Base-by-base conservation (phyloP, 2,797 vertebrate species). In the Chaetophractus vellerosus region DNA sequence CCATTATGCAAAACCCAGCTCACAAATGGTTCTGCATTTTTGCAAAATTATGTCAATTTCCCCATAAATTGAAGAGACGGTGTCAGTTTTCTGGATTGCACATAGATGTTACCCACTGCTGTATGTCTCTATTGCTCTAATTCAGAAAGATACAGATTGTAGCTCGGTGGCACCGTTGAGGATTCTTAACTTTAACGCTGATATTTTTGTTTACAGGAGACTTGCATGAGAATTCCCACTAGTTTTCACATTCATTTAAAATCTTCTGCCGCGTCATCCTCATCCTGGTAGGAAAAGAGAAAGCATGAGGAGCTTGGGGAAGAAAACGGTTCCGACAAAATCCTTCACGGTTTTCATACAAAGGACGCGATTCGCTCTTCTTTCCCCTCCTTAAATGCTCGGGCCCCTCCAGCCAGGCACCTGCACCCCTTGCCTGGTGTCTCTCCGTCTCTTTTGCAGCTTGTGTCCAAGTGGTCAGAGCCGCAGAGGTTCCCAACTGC, bases 1-100 rank as follows among this genome's bases (percentile, higher is more conserved):
- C 98, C 98, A 98, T 99, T 98, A 98, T 98, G 98, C 98, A 98
- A 98, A 98, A 98, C 98, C 98, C 97, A 97, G 98, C 98, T 98
- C 98, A 98, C 98, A 98, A 98, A 98, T 98, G 98, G 97, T 98
- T 98, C 98, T 97, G 96, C 96, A 97, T 98, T 98, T 98, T 98
- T 98, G 91, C 95, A 96, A 98, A 98, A 98, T 98, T 98, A 98
- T 98, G 98, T 98, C 98, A 98, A 98, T 98, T 98, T 98, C 75
- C 96, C 97, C 97, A 97, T 98, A 98, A 98, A 98, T 97, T 98
- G 98, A 98, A 98, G 97, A 98, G 97, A 97, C 98, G 94, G 95
- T 98, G 98, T 98, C 98, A 98, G 98, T 97, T 98, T 98, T 97
- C 98, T 97, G 97, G 98, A 98, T 93, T 82, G 96, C 98, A 96